Percentiles rank a stretch among this genome's conserved stretches.
phyloP scores from a whole-genome alignment of 2,113 vertebrate genomes.

The Melierax canorus region DNA sequence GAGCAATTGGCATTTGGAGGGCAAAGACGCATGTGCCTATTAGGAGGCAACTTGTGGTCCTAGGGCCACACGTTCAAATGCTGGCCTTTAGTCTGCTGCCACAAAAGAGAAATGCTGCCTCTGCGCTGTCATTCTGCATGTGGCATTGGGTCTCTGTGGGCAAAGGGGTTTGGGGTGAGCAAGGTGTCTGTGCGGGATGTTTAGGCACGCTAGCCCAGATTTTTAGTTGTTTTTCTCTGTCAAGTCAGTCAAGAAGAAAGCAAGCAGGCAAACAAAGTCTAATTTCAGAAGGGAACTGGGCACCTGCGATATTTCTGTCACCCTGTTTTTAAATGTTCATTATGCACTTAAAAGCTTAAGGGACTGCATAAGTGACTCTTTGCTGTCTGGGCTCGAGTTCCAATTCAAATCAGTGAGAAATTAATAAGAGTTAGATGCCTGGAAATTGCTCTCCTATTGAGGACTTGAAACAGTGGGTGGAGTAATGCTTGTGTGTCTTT shows the following conservation, averaged over 20 bases:
- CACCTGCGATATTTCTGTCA: not conserved
- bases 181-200: not conserved
- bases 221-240: not conserved
- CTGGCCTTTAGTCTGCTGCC: not conserved
- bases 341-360: not conserved
- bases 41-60: constrained; percentile 11
- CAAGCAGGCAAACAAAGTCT: not conserved
- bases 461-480: not conserved
- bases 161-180: not conserved
- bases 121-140: not conserved
- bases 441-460: not conserved
- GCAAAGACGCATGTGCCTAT: not conserved
- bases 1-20: not conserved
- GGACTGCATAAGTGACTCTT: not conserved
- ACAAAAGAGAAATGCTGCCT: not conserved
- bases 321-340: not conserved
- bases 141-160: not conserved
- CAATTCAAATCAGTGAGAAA: not conserved
- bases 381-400: not conserved
- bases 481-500: not conserved
- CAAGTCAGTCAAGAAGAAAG: not conserved
- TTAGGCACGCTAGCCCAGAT: accelerated
- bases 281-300: not conserved
- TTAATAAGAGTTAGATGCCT: not conserved
- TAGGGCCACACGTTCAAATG: not conserved